Percentiles rank a stretch among this genome's conserved stretches.
These are phyloP conservation scores for Cirrhinus mrigala DNA, from an alignment of 2,797 vertebrate species.

Conservation along the genomic window DNA sequence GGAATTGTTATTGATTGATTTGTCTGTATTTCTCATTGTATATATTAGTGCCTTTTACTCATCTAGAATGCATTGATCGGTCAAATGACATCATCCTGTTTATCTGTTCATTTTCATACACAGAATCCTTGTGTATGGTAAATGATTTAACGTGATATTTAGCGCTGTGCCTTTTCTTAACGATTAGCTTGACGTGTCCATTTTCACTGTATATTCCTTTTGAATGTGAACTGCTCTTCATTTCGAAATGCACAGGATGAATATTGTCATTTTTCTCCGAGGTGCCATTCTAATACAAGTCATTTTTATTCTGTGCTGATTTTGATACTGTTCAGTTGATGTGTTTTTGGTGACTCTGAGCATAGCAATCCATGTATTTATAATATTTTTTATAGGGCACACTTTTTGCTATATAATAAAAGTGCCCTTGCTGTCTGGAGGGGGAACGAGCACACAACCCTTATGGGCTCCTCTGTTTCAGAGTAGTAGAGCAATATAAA, in stretches of 20 bases:
- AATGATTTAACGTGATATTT: background rate
- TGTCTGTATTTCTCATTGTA: conserved; percentile 10
- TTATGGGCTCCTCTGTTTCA: conserved; percentile 44
- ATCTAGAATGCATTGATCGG: background rate
- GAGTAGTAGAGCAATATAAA: conserved; percentile 58
- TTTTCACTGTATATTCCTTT: conserved; percentile 16
- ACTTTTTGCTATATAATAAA: conserved; percentile 59
- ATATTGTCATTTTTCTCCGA: conserved; percentile 16
- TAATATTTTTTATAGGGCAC: conserved; percentile 14
- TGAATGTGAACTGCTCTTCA: conserved; percentile 33
- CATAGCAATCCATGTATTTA: conserved; percentile 2
- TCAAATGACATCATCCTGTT: background rate
- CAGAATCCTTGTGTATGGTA: background rate
- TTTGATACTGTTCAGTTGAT: conserved; percentile 16
- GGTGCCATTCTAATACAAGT: conserved; percentile 14
- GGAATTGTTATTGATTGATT: conserved; percentile 11
- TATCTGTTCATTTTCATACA: conserved; percentile 2
- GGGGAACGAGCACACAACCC: conserved; percentile 77
- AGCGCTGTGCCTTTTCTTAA: conserved; percentile 42
- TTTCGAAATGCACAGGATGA: background rate
- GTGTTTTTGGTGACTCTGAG: background rate
- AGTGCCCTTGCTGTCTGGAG: conserved; percentile 16
- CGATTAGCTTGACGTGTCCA: background rate
- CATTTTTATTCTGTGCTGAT: conserved; percentile 17
- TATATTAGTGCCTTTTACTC: conserved; percentile 43